Percentiles rank a stretch among this genome's conserved stretches.
Conservation (phyloP, 1,140 invertebrate species). For the Tetramorium alpestre region DNA sequence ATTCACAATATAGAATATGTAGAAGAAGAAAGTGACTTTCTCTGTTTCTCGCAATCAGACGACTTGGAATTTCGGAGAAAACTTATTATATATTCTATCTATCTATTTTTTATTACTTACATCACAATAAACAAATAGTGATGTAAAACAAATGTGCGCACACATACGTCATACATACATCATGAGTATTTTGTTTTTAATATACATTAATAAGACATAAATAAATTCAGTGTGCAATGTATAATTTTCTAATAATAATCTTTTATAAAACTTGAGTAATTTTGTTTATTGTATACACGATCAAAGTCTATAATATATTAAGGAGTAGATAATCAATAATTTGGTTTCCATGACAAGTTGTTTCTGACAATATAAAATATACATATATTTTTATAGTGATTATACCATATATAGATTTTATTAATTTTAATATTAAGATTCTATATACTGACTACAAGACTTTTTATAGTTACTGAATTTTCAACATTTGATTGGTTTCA, state of each 20-base stretch:
- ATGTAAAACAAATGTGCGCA: neutral
- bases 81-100: conserved; percentile 22
- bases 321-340: neutral
- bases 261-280: neutral
- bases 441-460: conserved; percentile 66
- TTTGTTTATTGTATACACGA: neutral
- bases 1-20: conserved; percentile 51
- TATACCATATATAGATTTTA: neutral
- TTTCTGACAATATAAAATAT: neutral
- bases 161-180: neutral
- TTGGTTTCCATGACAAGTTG: neutral
- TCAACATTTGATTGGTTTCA: conserved; percentile 28
- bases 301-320: neutral
- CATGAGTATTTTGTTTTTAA: neutral
- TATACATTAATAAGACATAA: neutral
- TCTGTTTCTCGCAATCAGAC: conserved; percentile 43
- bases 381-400: neutral
- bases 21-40: conserved; percentile 71
- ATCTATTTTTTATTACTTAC: neutral
- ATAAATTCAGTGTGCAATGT: neutral
- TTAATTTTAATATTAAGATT: conserved; percentile 14
- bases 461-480: neutral
- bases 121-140: neutral
- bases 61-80: conserved; percentile 68
- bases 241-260: neutral